Evolutionary conservation across 37 sponge, comb jelly and placozoan species (phyloP).

Genomic region (Diacarnus erythraeanus): DNA sequence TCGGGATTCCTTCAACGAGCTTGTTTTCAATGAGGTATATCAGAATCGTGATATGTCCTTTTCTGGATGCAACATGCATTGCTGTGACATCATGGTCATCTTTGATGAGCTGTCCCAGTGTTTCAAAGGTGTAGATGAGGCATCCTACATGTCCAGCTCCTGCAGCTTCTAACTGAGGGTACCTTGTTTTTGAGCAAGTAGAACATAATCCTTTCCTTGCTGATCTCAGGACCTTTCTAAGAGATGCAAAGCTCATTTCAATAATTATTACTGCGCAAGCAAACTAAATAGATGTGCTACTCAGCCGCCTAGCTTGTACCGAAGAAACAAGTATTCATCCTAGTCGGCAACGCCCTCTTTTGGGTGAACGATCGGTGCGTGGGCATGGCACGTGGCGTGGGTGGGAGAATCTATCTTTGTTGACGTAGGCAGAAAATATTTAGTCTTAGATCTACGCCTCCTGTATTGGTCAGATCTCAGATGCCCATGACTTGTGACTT

Average conservation of each 20-base stretch:
- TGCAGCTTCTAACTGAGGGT: slow-evolving; percentile 88
- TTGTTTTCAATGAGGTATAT: slow-evolving; percentile 76
- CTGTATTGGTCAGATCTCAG: too few relatives aligned
- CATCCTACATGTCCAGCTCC: slow-evolving; percentile 87
- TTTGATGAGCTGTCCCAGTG: slow-evolving; percentile 53
- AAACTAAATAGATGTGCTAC: background rate
- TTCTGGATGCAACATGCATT: slow-evolving; percentile 88
- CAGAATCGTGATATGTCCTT: slow-evolving; percentile 72
- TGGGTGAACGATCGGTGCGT: too few relatives aligned
- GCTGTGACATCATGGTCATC: slow-evolving; percentile 89
- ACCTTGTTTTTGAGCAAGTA: slow-evolving; percentile 69
- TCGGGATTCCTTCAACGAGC: slow-evolving; percentile 38
- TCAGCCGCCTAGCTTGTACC: background rate
- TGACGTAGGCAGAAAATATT: background rate
- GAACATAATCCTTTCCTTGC: slow-evolving; percentile 79
- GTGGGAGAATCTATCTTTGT: background rate
- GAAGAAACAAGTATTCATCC: background rate
- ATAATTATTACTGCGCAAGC: background rate
- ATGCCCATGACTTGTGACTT: too few relatives aligned
- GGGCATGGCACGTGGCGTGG: background rate
- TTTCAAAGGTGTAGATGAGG: slow-evolving; percentile 78
- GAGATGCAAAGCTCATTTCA: slow-evolving; percentile 73
- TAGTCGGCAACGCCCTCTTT: background rate
- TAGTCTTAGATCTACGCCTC: too few relatives aligned
- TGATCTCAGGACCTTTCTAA: slow-evolving; percentile 66